Conservation (phyloP, 2,888 invertebrate species). For the Sicus ferrugineus region DNA sequence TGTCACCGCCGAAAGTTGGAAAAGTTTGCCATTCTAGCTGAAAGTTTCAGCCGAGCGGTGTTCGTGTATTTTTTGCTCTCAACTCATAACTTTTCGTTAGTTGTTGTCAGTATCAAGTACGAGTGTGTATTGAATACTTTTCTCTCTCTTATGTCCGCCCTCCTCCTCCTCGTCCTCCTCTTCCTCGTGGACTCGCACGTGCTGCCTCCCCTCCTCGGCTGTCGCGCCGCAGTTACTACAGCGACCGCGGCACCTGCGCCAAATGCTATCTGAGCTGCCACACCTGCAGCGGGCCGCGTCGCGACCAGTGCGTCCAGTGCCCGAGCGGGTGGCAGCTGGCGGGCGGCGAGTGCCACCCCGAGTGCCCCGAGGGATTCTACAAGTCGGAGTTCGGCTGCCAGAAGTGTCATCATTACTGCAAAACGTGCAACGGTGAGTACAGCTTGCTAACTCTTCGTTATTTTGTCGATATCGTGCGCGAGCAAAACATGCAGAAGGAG, state of each 20-base stretch:
- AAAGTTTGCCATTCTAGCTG: conserved; percentile 8
- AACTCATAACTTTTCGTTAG: not conserved
- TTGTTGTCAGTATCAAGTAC: not conserved
- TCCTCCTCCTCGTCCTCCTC: conserved; percentile 4
- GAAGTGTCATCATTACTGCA: conserved; percentile 88
- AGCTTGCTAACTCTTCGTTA: no score
- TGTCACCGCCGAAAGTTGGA: no score
- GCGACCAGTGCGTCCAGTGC: conserved; percentile 86
- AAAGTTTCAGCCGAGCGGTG: not conserved
- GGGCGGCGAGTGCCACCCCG: conserved; percentile 84
- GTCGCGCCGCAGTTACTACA: conserved; percentile 75
- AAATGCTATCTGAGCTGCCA: conserved; percentile 86
- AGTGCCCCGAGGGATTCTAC: conserved; percentile 88
- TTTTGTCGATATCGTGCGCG: not conserved
- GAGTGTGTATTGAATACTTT: conserved; percentile 17
- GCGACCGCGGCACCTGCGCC: conserved; percentile 82
- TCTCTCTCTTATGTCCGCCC: not conserved
- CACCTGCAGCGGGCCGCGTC: conserved; percentile 84
- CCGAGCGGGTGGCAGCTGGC: conserved; percentile 82
- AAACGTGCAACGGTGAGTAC: conserved; percentile 80
- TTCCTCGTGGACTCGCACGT: no score
- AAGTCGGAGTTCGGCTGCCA: conserved; percentile 83
- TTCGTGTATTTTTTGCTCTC: not conserved
- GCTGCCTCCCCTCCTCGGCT: not conserved
- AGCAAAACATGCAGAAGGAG: no score